These are phyloP conservation scores for Hippolais icterina DNA, from an alignment of 2,113 vertebrate genomes.

Conservation along the genomic window DNA sequence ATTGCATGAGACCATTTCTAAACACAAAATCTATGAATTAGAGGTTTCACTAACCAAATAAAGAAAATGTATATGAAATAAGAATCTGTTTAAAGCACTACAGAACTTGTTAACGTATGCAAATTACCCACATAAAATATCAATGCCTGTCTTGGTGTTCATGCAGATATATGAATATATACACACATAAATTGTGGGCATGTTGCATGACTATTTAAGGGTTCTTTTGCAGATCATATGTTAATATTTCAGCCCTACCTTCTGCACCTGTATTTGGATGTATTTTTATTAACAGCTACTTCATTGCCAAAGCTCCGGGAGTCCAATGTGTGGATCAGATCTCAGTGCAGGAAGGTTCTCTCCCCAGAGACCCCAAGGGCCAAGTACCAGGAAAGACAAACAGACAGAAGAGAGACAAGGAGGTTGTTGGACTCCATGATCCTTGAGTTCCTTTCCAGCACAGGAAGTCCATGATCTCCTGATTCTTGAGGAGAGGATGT, in stretches of 20 bases:
- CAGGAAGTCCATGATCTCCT: background rate
- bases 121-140: background rate
- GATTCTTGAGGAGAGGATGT: background rate
- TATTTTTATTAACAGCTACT: background rate
- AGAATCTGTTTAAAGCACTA: background rate
- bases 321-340: background rate
- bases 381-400: background rate
- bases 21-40: background rate
- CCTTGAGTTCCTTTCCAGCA: background rate
- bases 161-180: background rate
- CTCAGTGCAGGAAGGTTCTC: background rate
- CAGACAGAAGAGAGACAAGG: background rate
- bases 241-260: background rate
- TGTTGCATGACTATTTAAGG: background rate
- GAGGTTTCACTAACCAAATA: background rate
- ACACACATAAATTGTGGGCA: background rate
- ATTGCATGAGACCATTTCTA: background rate
- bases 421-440: background rate
- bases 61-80: background rate
- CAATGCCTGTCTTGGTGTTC: background rate
- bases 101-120: background rate
- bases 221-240: rapidly evolving
- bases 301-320: background rate
- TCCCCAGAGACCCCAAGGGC: background rate
- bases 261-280: background rate